phyloP scores from a whole-genome alignment of 2,797 vertebrate genomes.

The Rhabdophis nuchalis region DNA sequence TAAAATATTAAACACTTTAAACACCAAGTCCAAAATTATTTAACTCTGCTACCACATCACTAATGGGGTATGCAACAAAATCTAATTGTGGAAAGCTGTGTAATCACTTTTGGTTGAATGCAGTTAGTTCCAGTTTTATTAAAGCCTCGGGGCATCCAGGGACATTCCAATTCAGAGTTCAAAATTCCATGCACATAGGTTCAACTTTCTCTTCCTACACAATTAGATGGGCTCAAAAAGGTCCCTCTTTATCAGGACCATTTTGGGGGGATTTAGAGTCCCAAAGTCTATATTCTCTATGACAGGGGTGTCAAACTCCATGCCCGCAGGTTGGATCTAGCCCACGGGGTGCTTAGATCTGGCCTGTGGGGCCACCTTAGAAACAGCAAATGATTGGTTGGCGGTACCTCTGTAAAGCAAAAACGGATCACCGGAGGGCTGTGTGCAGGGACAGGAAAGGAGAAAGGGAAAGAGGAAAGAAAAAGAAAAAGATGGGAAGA shows the following conservation, averaged over 20 bases:
- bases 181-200: not conserved
- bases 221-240: not conserved
- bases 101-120: not conserved
- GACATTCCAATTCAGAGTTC: not conserved
- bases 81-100: not conserved
- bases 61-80: not conserved
- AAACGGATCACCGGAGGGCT: too few species aligned
- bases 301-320: too few species aligned
- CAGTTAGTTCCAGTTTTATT: not conserved
- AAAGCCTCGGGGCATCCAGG: not conserved
- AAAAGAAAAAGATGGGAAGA: too few species aligned
- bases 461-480: too few species aligned
- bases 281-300: not conserved
- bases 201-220: not conserved
- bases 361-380: too few species aligned
- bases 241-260: not conserved
- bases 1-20: not conserved
- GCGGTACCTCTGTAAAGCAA: too few species aligned
- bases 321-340: too few species aligned
- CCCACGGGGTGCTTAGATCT: too few species aligned
- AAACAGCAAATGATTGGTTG: too few species aligned
- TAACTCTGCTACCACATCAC: not conserved
- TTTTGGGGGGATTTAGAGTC: not conserved
- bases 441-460: too few species aligned
- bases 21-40: not conserved